Conservation (phyloP, 2,113 vertebrate genomes). For the Pontoporia blainvillei region DNA sequence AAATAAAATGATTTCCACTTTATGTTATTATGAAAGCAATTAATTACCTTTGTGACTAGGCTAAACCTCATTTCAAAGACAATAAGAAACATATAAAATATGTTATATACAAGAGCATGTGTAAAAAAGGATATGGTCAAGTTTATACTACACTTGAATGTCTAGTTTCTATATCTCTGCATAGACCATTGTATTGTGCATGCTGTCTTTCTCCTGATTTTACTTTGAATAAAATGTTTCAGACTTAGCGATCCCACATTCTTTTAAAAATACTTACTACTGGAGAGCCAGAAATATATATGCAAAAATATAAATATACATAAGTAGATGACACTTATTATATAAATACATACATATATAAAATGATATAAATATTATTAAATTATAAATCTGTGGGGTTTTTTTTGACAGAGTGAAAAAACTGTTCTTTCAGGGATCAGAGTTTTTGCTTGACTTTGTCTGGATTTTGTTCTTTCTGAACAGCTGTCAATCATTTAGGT, state of each 20-base stretch:
- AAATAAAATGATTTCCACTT: conserved; percentile 34
- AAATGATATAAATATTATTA: neutral
- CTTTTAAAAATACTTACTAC: neutral
- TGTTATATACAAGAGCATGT: neutral
- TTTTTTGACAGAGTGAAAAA: neutral
- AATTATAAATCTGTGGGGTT: neutral
- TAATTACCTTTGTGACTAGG: neutral
- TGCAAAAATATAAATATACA: neutral
- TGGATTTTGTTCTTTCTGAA: conserved; percentile 40
- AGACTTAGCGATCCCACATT: neutral
- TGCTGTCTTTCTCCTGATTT: neutral
- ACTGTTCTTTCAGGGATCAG: neutral
- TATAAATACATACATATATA: neutral
- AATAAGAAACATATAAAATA: neutral
- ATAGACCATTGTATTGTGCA: neutral
- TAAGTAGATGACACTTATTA: neutral
- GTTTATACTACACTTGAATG: conserved; percentile 22
- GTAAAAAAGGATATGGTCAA: neutral
- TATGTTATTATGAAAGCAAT: neutral
- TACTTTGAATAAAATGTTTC: neutral
- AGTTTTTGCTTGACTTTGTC: neutral
- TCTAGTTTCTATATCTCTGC: neutral
- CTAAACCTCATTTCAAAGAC: neutral
- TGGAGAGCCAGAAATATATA: neutral
- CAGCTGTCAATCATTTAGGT: conserved; percentile 32